Percentiles rank a stretch among this genome's conserved stretches.
These are phyloP conservation scores for Cyprinella venusta DNA, from an alignment of 2,797 vertebrate species.

Conservation along the genomic window DNA sequence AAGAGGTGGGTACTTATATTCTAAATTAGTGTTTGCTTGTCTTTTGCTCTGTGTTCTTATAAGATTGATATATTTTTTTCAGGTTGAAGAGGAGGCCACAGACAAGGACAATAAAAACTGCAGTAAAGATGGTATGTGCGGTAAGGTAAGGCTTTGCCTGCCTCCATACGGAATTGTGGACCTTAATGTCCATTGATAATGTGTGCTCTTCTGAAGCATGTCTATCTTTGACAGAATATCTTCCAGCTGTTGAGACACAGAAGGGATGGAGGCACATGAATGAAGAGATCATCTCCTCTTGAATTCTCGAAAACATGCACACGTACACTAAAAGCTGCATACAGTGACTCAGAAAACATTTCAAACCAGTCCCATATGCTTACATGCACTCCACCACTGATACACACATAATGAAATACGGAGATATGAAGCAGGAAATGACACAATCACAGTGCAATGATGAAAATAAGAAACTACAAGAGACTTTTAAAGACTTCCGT, in stretches of 20 bases:
- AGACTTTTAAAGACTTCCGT: slow-evolving; percentile 52
- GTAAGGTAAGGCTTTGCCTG: slow-evolving; percentile 86
- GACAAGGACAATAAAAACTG: slow-evolving; percentile 90
- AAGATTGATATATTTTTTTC: slow-evolving; percentile 41
- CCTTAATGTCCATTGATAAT: neutral
- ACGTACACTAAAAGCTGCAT: slow-evolving; percentile 55
- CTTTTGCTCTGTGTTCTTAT: neutral
- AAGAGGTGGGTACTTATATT: slow-evolving; percentile 85
- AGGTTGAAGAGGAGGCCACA: slow-evolving; percentile 87
- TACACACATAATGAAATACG: slow-evolving; percentile 57
- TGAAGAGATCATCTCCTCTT: slow-evolving; percentile 74
- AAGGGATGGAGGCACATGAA: slow-evolving; percentile 90
- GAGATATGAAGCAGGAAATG: slow-evolving; percentile 23
- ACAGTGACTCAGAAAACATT: slow-evolving; percentile 49
- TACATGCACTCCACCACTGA: slow-evolving; percentile 31
- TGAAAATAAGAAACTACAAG: slow-evolving; percentile 40
- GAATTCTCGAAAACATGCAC: slow-evolving; percentile 52
- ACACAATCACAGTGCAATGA: slow-evolving; percentile 25
- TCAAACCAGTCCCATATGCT: slow-evolving; percentile 13
- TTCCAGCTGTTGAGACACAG: slow-evolving; percentile 94
- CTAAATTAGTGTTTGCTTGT: neutral
- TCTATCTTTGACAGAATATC: slow-evolving; percentile 86
- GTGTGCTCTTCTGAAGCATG: slow-evolving; percentile 39
- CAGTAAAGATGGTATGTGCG: slow-evolving; percentile 87
- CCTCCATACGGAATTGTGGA: slow-evolving; percentile 62